Conservation (phyloP, 1,140 invertebrate species). For the Drosophila equinoxialis region DNA sequence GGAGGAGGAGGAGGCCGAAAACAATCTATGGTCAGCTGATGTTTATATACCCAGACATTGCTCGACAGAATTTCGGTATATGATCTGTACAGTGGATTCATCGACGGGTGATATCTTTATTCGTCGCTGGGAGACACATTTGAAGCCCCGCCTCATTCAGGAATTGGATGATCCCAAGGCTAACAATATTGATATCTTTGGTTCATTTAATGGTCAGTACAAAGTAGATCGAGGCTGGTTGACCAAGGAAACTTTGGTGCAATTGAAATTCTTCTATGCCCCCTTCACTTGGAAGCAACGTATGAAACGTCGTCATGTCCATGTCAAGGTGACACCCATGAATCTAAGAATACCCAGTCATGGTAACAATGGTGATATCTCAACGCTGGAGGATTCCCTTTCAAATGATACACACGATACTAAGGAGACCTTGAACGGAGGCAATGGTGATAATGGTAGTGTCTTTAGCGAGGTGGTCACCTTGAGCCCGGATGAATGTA, state of each 20-base stretch:
- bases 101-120: conserved; percentile 86
- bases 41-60: conserved; percentile 86
- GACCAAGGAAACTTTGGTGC: conserved; percentile 92
- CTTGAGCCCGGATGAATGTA: conserved; percentile 85
- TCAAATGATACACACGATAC: conserved; percentile 86
- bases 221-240: conserved; percentile 93
- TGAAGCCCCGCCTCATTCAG: conserved; percentile 85
- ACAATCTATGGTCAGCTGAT: conserved; percentile 84
- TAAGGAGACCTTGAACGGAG: conserved; percentile 74
- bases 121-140: conserved; percentile 92
- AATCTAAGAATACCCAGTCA: conserved; percentile 86
- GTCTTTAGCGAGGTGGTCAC: conserved; percentile 86
- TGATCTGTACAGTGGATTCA: conserved; percentile 87
- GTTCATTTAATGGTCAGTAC: conserved; percentile 84
- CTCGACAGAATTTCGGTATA: conserved; percentile 91
- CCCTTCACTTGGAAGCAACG: conserved; percentile 92
- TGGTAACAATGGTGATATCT: conserved; percentile 35
- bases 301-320: conserved; percentile 88
- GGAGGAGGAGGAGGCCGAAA: conserved; percentile 52
- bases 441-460: conserved; percentile 84
- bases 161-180: conserved; percentile 66
- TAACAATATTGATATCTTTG: conserved; percentile 85
- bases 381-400: conserved; percentile 84
- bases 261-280: conserved; percentile 93
- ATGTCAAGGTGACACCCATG: conserved; percentile 91